These are phyloP conservation scores for Turnix velox DNA, from an alignment of 2,113 vertebrate species.

Conservation along the genomic window DNA sequence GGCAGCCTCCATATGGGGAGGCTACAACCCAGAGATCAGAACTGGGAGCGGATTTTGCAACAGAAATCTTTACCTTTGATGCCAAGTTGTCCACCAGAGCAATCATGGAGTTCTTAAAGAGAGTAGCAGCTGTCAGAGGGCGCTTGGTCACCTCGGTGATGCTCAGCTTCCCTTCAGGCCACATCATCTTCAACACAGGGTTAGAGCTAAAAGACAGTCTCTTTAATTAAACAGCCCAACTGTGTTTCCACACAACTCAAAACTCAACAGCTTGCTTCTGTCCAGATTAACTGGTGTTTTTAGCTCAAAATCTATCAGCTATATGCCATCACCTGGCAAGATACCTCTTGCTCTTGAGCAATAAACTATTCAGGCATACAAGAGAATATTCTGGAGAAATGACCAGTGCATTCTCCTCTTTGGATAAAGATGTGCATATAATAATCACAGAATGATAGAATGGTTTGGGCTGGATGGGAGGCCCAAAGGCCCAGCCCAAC, in stretches of 20 bases:
- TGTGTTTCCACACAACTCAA: neutral
- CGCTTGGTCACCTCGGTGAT: constrained; percentile 98
- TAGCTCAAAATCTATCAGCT: neutral
- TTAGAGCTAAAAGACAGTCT: constrained; percentile 79
- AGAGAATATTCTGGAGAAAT: neutral
- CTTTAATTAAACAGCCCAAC: neutral
- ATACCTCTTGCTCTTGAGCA: neutral
- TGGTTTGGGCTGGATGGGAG: too few relatives aligned
- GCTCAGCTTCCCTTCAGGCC: constrained; percentile 96
- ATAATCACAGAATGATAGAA: too few relatives aligned
- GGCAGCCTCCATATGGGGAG: neutral
- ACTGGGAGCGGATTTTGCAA: neutral
- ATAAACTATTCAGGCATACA: neutral
- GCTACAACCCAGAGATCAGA: neutral
- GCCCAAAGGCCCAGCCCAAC: too few relatives aligned
- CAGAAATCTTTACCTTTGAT: constrained; percentile 82
- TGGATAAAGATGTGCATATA: neutral
- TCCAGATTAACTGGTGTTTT: neutral
- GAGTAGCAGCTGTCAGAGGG: constrained; percentile 89
- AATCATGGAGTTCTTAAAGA: constrained; percentile 99
- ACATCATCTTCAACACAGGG: constrained; percentile 92
- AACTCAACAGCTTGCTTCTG: neutral
- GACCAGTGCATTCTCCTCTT: neutral
- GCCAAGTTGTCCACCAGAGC: constrained; percentile 93
- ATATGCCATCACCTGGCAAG: neutral